Base-by-base conservation (phyloP, 2,797 vertebrate species). In the Pipistrellus nathusii region DNA sequence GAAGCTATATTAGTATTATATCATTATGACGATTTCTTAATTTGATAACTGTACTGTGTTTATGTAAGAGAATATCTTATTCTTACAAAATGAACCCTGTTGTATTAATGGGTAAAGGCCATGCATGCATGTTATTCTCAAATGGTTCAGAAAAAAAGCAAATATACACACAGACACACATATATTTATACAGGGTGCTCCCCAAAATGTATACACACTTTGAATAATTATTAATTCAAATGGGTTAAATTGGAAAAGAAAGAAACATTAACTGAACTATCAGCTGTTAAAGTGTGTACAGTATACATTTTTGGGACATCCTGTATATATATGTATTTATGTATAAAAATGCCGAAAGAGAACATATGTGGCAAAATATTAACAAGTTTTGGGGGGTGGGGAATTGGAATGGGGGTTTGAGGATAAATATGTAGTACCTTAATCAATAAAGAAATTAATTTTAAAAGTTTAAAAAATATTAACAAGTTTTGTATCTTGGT, bases 11-110 rank as follows among this genome's bases (percentile, higher is more conserved):
- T 53, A 55, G 20, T 55, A 71, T 35, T 90, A 32, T 90, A 64
- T 55, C 23, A 55, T 77, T 68, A 78, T 41, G 72, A 84, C 21
- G 23, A 55, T 90, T 90, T 91, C 62, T 90, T 44, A 88, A 93
- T 93, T 93, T 90, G 80, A 13, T 92, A 88, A 83, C 53, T 90
- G 64, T 82, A 64, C 25, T 62, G 30, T 86, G 10, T 15, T 82
- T 59, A 85, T 66, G n/a, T 32, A 32, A 66, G 30, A 32, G 64
- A 66, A 66, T 66, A 66, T 48, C 69, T 3, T 46, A 80, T 15
- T 90, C 38, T 83, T 44, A 71, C 51, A 30, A 76, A 77, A 88
- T 72, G 64, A 78, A 57, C 46, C 30, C 9, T 72, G 35, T 75
- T 84, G 10, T 88, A 59, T 92, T 92, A 92, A 75, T 32, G 15